Evolutionary conservation across 2,113 vertebrate species (phyloP).

Genomic region (Pollachius pollachius): DNA sequence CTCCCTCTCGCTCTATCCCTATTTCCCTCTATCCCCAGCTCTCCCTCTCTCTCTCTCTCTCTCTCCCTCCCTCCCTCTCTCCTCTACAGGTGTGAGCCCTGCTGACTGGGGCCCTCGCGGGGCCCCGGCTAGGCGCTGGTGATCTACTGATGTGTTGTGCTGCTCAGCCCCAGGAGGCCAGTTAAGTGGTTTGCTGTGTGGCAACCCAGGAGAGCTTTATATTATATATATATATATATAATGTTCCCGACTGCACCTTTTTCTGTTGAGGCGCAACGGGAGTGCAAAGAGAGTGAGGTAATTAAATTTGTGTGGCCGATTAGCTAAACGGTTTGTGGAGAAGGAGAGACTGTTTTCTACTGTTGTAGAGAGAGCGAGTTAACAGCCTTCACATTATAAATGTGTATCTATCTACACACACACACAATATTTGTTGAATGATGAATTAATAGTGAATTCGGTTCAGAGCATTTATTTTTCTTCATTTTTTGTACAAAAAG

Average conservation of each 20-base stretch:
- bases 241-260: no score
- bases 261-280: background rate
- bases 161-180: constrained; percentile 29
- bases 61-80: constrained; percentile 13
- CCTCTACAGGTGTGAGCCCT: constrained; percentile 57
- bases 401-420: background rate
- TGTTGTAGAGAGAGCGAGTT: background rate
- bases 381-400: background rate
- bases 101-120: constrained; percentile 43
- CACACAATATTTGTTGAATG: background rate
- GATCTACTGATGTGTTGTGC: constrained; percentile 37
- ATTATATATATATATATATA: constrained; percentile 11
- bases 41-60: constrained; percentile 25
- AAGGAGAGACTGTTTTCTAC: background rate
- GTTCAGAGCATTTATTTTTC: constrained; percentile 28
- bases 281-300: background rate
- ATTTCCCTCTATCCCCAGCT: constrained; percentile 16
- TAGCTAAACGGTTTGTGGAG: no score
- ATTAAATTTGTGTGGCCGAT: background rate
- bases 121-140: constrained; percentile 38
- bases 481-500: constrained; percentile 71
- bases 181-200: constrained; percentile 45
- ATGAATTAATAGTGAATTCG: background rate
- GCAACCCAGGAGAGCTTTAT: constrained; percentile 36
- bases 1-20: constrained; percentile 14